These are phyloP conservation scores for Porphyrio hochstetteri DNA, from an alignment of 2,113 vertebrate species.

Conservation along the genomic window DNA sequence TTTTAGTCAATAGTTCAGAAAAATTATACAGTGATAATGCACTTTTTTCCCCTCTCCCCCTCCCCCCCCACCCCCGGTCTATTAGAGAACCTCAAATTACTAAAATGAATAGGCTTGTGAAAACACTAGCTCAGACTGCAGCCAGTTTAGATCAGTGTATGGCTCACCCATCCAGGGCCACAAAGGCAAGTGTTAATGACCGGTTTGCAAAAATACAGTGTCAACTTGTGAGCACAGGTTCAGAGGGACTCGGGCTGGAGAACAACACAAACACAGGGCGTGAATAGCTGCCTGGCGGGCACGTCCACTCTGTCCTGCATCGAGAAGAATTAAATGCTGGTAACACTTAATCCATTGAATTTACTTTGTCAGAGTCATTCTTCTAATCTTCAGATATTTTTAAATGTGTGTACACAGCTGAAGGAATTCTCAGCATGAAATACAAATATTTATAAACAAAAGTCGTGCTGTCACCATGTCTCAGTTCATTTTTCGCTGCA, in stretches of 20 bases:
- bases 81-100: not conserved
- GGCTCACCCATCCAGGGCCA: not conserved
- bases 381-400: conserved; percentile 12
- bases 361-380: not conserved
- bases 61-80: fast-evolving
- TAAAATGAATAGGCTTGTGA: not conserved
- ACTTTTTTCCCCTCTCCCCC: too few relatives aligned
- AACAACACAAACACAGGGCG: fast-evolving
- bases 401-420: not conserved
- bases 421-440: conserved; percentile 34
- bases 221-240: not conserved
- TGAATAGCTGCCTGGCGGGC: not conserved
- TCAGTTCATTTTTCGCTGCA: not conserved
- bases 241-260: not conserved
- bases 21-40: not conserved
- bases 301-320: not conserved
- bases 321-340: not conserved
- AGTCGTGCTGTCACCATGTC: not conserved
- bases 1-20: not conserved
- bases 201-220: not conserved
- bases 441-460: conserved; percentile 50
- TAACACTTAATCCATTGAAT: not conserved
- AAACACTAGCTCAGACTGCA: not conserved
- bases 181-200: not conserved
- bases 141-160: not conserved